phyloP scores from a whole-genome alignment of 2,888 invertebrate species.

The Cryptocephalus moraei region DNA sequence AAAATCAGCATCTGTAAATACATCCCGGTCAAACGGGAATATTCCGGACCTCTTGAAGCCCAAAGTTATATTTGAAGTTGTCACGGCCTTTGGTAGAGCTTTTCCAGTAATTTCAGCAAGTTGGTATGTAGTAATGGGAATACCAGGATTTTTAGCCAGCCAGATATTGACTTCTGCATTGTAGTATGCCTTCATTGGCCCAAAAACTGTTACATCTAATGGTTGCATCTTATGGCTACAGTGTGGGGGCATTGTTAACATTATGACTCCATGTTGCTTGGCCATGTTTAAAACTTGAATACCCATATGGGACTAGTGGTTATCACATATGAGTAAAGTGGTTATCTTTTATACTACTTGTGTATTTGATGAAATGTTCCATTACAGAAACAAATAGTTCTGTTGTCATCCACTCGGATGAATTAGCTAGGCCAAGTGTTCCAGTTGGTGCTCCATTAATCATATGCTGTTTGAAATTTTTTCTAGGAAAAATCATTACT shows the following conservation, averaged over 20 bases:
- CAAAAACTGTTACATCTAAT: slow-evolving; percentile 31
- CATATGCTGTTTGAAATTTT: not conserved
- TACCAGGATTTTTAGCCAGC: too few relatives aligned
- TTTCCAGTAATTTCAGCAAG: not conserved
- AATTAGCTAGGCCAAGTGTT: slow-evolving; percentile 20
- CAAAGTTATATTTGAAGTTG: not conserved
- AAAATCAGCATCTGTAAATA: slow-evolving; percentile 1
- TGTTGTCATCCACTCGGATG: slow-evolving; percentile 6
- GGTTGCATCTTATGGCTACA: slow-evolving; percentile 35
- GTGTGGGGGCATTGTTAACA: slow-evolving; percentile 34
- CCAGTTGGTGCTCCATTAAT: slow-evolving; percentile 17
- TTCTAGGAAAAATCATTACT: slow-evolving; percentile 25
- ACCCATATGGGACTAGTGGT: slow-evolving; percentile 27
- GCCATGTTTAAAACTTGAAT: slow-evolving; percentile 17
- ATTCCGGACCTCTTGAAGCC: slow-evolving; percentile 1
- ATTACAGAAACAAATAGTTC: slow-evolving; percentile 12
- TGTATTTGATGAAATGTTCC: slow-evolving; percentile 23
- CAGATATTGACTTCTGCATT: slow-evolving; percentile 25
- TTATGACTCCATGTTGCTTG: slow-evolving; percentile 29
- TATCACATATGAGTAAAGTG: slow-evolving; percentile 26
- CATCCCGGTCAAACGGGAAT: not conserved
- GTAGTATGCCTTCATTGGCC: slow-evolving; percentile 30
- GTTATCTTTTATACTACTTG: slow-evolving; percentile 17
- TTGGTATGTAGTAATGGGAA: not conserved
- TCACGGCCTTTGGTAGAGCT: not conserved